phyloP scores from a whole-genome alignment of 2,113 vertebrate genomes.

The Sminthopsis crassicaudata region DNA sequence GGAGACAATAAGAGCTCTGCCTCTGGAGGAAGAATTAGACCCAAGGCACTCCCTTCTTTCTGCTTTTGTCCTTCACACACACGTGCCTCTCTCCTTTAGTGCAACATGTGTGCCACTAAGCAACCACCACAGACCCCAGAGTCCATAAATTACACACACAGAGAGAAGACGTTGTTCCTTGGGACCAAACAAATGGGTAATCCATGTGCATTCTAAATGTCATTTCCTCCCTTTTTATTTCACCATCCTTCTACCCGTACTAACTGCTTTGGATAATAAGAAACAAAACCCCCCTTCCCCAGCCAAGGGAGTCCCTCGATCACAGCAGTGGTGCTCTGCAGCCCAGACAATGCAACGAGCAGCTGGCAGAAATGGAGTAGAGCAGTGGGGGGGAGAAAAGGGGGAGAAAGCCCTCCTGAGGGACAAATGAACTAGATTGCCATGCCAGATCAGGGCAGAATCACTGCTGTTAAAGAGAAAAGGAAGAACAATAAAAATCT shows the following conservation, averaged over 20 bases:
- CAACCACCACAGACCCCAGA: background rate
- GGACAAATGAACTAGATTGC: background rate
- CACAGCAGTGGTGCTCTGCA: conserved; percentile 12
- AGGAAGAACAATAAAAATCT: conserved; percentile 38
- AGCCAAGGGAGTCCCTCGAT: background rate
- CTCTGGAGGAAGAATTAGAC: background rate
- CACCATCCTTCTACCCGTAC: background rate
- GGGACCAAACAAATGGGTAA: background rate
- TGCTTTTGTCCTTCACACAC: background rate
- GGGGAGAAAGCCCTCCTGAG: accelerated
- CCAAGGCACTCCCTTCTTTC: accelerated
- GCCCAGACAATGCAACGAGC: background rate
- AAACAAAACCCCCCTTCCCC: conserved; percentile 21
- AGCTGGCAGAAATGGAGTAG: conserved; percentile 25
- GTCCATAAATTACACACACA: background rate
- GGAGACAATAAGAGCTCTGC: background rate
- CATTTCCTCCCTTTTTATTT: background rate
- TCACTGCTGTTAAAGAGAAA: background rate
- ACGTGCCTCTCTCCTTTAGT: accelerated
- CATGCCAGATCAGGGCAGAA: background rate
- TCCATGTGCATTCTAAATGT: background rate
- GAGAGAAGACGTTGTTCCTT: background rate
- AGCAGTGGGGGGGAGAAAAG: background rate
- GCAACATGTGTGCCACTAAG: background rate
- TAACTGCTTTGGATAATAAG: background rate